phyloP scores from a whole-genome alignment of 2,113 vertebrate genomes.

The Anoura caudifer region DNA sequence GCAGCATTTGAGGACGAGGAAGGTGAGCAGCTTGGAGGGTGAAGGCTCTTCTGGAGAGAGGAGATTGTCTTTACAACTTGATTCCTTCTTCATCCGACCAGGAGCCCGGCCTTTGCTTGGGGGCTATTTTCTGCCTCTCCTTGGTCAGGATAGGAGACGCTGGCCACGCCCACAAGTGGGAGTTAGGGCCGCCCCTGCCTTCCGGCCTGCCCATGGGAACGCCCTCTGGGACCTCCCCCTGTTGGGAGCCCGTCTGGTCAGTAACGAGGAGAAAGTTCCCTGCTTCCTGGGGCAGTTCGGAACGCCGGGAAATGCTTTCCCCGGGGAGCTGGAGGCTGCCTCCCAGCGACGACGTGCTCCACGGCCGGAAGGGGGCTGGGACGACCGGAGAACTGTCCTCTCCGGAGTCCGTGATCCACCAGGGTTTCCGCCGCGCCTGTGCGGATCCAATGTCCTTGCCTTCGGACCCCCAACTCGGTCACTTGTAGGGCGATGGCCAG shows the following conservation, averaged over 20 bases:
- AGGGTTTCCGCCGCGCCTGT: accelerated
- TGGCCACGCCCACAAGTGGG: background rate
- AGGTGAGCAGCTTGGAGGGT: accelerated
- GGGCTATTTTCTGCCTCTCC: background rate
- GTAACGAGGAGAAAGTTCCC: background rate
- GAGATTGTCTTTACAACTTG: background rate
- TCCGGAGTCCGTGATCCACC: accelerated
- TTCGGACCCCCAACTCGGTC: background rate
- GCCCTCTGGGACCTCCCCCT: too few relatives aligned
- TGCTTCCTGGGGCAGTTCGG: background rate
- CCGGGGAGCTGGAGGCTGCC: background rate
- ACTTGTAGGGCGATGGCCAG: background rate
- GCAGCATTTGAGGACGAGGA: background rate
- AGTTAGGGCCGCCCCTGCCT: background rate
- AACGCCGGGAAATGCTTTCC: background rate
- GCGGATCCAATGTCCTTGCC: background rate
- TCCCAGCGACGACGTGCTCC: background rate
- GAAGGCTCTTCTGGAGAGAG: background rate
- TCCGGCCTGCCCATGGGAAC: background rate
- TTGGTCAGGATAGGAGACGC: too few relatives aligned
- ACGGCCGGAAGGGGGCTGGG: background rate
- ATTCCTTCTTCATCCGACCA: background rate
- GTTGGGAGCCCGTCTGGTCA: background rate
- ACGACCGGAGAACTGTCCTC: accelerated
- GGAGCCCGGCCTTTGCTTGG: background rate